phyloP scores from a whole-genome alignment of 2,113 vertebrate species.

The Bufo bufo region DNA sequence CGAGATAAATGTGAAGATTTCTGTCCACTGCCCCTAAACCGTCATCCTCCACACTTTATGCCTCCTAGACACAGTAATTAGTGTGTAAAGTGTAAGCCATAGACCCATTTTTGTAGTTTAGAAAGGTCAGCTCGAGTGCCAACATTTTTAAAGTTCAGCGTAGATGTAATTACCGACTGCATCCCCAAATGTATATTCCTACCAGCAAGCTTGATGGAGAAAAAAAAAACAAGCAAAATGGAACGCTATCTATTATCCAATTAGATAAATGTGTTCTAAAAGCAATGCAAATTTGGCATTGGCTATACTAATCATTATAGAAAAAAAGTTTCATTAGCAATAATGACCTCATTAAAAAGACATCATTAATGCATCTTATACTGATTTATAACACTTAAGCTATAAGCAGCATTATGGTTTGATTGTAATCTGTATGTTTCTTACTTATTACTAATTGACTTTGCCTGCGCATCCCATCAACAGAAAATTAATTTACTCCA shows the following conservation, averaged over 20 bases:
- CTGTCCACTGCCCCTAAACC: constrained; percentile 8
- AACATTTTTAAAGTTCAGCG: constrained; percentile 48
- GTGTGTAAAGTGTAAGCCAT: background rate
- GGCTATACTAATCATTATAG: constrained; percentile 54
- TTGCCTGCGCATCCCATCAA: constrained; percentile 52
- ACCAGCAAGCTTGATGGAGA: background rate
- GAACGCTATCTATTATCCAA: constrained; percentile 54
- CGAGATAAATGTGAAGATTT: constrained; percentile 35
- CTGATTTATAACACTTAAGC: constrained; percentile 47
- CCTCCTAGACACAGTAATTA: constrained; percentile 52
- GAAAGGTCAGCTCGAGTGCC: constrained; percentile 47
- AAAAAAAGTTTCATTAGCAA: constrained; percentile 53
- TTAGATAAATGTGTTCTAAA: constrained; percentile 58
- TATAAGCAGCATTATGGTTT: constrained; percentile 52
- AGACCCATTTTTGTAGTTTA: constrained; percentile 33
- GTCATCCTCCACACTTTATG: constrained; percentile 25
- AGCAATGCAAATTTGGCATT: constrained; percentile 58
- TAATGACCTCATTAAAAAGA: constrained; percentile 58
- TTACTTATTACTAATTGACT: constrained; percentile 59
- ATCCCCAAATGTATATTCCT: constrained; percentile 51
- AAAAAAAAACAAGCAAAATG: constrained; percentile 48
- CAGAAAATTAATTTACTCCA: constrained; percentile 50
- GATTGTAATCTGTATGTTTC: constrained; percentile 56
- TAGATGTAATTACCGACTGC: constrained; percentile 47
- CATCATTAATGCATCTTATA: constrained; percentile 57